Evolutionary conservation across 2,888 invertebrate species (phyloP).

Genomic region (Pilophorus perplexus): DNA sequence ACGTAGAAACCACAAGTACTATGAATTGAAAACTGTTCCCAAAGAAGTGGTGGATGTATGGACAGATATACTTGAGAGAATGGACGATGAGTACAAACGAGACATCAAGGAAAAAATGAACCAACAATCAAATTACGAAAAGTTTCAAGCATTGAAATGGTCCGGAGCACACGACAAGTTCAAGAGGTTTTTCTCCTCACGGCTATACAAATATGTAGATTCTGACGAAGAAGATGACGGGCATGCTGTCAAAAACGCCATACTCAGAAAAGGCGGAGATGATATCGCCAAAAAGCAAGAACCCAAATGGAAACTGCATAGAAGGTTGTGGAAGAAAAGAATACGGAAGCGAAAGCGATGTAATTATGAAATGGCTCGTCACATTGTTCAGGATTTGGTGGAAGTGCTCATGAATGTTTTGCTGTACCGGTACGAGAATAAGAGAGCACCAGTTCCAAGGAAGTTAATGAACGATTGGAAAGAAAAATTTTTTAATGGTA

Average conservation of each 20-base stretch:
- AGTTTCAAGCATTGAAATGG: constrained; percentile 16
- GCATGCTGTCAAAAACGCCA: constrained; percentile 25
- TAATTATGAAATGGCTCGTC: constrained; percentile 23
- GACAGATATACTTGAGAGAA: constrained; percentile 14
- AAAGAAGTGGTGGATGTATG: neutral
- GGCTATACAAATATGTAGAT: constrained; percentile 22
- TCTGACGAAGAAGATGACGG: constrained; percentile 19
- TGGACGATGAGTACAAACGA: constrained; percentile 16
- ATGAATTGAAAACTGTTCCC: neutral
- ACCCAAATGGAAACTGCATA: constrained; percentile 19
- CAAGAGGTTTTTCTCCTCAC: constrained; percentile 1
- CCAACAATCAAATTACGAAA: constrained; percentile 32
- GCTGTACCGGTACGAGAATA: constrained; percentile 19
- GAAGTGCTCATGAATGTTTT: constrained; percentile 20
- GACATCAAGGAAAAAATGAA: neutral
- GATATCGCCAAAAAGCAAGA: constrained; percentile 4
- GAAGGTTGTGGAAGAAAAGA: constrained; percentile 16
- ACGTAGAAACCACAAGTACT: constrained; percentile 7
- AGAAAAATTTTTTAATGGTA: constrained; percentile 23
- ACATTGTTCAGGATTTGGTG: constrained; percentile 29
- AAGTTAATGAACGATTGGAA: constrained; percentile 35
- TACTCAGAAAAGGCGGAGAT: constrained; percentile 20
- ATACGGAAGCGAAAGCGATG: neutral
- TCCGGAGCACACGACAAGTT: constrained; percentile 18
- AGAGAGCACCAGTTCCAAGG: constrained; percentile 9